Base-by-base conservation (phyloP, 1,140 invertebrate genomes). In the Papilio glaucus region DNA sequence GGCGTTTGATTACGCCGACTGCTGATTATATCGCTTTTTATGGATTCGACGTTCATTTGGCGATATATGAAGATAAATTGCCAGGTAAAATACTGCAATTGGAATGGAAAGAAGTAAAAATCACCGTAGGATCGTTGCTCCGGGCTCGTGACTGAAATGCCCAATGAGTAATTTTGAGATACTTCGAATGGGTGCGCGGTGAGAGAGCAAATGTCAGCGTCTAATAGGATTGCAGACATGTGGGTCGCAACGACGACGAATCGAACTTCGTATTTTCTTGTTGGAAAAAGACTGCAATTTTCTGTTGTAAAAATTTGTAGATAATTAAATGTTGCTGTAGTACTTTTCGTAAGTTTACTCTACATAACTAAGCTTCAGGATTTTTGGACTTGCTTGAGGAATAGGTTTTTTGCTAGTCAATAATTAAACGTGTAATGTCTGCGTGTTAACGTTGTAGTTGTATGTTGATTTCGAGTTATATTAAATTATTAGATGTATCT, bases 21-120 rank as follows among this genome's bases (percentile, higher is more conserved):
- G 21, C 24, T 26, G 39, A 67, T 67, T 42, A 41, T 65, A 67
- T 67, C 18, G 38, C n/a, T 41, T 42, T 69, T 29, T 69, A 49
- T 49, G 53, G 67, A 39, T 41, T 61, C 62, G 21, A 53, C 24
- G 67, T 69, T 69, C 67, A 85, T 82, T 82, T 78, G 77, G 53
- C 21, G 65, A 78, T 79, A 84, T 85, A 89, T 85, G 83, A 83
- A 88, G 87, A 88, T 79, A 89, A 90, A 91, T 92, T 89, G 83
- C 83, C 77, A 77, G 80, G 80, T 85, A 81, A 85, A 91, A 89
- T 90, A 86, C 84, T 85, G 86, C 89, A 89, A 88, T 91, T 77
- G 87, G 85, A 88, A 90, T 87, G 79, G 80, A 91, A 90, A 91
- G 89, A 92, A 90, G 89, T 90, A 91, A 91, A 92, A 92, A 92